Evolutionary conservation across 2,797 vertebrate species (phyloP).

Genomic region (Hemitrygon akajei): DNA sequence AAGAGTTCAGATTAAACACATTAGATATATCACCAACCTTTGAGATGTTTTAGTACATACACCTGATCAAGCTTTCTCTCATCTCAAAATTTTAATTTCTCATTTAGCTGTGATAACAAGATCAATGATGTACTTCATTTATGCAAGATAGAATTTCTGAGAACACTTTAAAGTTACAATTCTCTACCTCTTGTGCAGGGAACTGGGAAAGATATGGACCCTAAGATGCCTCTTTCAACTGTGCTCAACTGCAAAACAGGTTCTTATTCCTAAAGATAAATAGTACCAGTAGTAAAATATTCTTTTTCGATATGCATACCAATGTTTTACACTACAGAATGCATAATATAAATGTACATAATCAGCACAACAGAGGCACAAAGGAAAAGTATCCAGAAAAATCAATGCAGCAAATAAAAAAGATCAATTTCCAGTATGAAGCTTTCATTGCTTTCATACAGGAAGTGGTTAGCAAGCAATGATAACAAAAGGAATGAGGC

Average conservation of each 20-base stretch:
- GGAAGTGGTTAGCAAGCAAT: neutral
- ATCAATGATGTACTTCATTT: neutral
- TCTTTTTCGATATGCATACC: neutral
- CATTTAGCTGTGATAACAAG: neutral
- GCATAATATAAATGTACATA: neutral
- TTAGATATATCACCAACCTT: slow-evolving; percentile 2
- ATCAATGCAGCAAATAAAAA: neutral
- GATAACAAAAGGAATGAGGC: neutral
- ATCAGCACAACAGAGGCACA: neutral
- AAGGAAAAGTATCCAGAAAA: neutral
- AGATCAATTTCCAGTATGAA: neutral
- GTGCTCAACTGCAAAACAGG: neutral
- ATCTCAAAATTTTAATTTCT: neutral
- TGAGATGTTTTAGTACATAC: neutral
- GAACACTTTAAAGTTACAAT: neutral
- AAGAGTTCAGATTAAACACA: neutral
- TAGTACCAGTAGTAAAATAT: neutral
- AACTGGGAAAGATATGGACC: neutral
- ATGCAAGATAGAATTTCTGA: neutral
- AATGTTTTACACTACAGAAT: neutral
- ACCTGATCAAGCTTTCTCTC: neutral
- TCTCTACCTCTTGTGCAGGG: neutral
- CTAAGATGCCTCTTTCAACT: neutral
- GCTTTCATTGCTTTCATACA: neutral
- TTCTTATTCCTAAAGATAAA: neutral